phyloP scores from a whole-genome alignment of 2,113 vertebrate genomes.

The Megaleporinus macrocephalus region DNA sequence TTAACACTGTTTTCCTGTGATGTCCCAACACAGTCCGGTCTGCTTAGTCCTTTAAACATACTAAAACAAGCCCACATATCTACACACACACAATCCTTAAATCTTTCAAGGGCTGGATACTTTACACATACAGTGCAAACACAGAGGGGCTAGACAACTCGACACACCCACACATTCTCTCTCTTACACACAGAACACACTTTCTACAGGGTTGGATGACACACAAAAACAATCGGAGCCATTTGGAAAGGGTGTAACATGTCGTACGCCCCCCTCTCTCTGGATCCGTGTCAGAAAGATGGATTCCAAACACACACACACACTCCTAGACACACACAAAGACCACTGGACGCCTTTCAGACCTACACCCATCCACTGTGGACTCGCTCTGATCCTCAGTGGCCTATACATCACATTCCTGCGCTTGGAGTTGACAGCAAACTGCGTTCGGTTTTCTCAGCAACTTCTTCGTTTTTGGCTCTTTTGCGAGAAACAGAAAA shows the following conservation, averaged over 20 bases:
- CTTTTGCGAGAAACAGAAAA: not conserved
- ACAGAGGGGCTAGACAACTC: not conserved
- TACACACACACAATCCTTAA: slow-evolving; percentile 20
- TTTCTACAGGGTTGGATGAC: not conserved
- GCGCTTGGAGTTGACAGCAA: not conserved
- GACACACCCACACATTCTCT: not conserved
- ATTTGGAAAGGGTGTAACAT: slow-evolving; percentile 30
- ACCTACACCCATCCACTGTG: not conserved
- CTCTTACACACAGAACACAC: slow-evolving; percentile 17
- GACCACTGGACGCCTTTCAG: slow-evolving; percentile 18
- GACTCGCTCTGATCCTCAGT: slow-evolving; percentile 10
- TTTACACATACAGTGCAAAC: slow-evolving; percentile 1
- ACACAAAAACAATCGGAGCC: slow-evolving; percentile 24
- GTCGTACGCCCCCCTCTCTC: not conserved
- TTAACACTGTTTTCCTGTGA: too few relatives aligned
- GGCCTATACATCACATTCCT: slow-evolving; percentile 12
- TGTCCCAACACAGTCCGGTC: too few relatives aligned
- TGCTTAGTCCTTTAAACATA: not conserved
- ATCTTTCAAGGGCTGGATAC: not conserved
- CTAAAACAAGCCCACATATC: not conserved
- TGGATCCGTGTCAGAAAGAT: slow-evolving; percentile 17
- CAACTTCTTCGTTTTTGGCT: too few relatives aligned
- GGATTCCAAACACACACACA: slow-evolving; percentile 29
- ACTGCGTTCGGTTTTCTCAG: not conserved
- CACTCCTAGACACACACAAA: too few relatives aligned